Conservation (phyloP, 2,797 vertebrate species). For the Huso huso region DNA sequence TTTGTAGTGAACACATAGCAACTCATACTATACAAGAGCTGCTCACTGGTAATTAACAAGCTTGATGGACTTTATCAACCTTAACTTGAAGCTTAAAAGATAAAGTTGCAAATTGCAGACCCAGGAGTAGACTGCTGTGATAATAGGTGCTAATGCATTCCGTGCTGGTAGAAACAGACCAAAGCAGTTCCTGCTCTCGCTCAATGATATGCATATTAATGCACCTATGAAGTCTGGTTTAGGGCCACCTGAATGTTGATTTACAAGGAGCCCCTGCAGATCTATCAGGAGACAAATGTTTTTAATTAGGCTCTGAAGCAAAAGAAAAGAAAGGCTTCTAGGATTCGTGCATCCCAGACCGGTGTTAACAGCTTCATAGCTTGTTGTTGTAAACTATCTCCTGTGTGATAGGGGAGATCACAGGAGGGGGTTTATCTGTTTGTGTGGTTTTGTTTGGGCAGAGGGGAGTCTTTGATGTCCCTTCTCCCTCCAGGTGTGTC, state of each 20-base stretch:
- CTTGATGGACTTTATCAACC: no score
- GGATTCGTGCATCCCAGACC: neutral
- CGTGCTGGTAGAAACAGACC: neutral
- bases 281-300: neutral
- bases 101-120: no score
- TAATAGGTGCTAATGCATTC: no score
- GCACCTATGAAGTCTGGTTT: neutral
- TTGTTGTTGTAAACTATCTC: neutral
- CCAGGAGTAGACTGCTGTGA: no score
- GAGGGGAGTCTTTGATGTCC: constrained; percentile 53
- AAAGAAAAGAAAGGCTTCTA: neutral
- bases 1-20: no score
- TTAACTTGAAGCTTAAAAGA: no score
- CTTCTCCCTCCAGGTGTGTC: constrained; percentile 56
- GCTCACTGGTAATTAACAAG: no score
- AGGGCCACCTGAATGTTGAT: neutral
- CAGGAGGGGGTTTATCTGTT: constrained; percentile 25
- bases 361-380: neutral
- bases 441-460: constrained; percentile 44
- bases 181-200: neutral
- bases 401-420: neutral
- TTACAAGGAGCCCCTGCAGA: neutral
- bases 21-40: no score
- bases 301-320: constrained; percentile 1
- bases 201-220: no score